Evolutionary conservation across 1,140 invertebrate species (phyloP), one percentile per base, ranked within the genome.

Genomic region (Drosophila parabipectinata): DNA sequence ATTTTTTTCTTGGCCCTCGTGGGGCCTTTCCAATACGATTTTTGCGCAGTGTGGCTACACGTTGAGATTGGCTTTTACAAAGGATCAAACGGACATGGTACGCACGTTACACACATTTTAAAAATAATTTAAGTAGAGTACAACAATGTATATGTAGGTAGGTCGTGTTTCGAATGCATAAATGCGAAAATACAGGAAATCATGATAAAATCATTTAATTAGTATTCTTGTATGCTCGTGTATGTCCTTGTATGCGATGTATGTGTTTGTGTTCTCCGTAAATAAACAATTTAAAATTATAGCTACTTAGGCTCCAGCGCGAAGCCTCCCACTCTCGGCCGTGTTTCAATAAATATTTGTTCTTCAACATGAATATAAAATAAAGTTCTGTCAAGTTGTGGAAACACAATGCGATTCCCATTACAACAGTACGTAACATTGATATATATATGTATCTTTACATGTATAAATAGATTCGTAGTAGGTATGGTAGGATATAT

Each of bases 121-220:
- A 87, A 87, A 88, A 72, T 79, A 69, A 79, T 57, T 83, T 88
- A 72, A 72, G 79, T 87, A 88, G 57, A 79, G 58, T 72, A 87
- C 71, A 82, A 82, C 79, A 87, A 82, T 82, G 81, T 75, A 41
- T 53, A 37, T 26, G 62, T 74, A 69, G 21, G 41, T 71, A 54
- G 44, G 59, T 52, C 62, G 54, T 75, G 50, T 85, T 48, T 79
- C 54, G 69, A 87, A 87, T 87, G 83, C 83, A 88, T 88, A 87
- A 87, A 87, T 87, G 83, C 83, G 71, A 79, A 87, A 88, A 83
- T 79, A 77, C 64, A 87, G 66, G 67, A 87, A 64, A 74, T 74
- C 39, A 74, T 64, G 37, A 51, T 52, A 45, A 39, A 52, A 55
- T 56, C 39, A 61, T 52, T 18, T 52, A 39, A 44, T 21, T 41